Conservation (phyloP, 2,888 invertebrate species). For the Anarsia innoxiella region DNA sequence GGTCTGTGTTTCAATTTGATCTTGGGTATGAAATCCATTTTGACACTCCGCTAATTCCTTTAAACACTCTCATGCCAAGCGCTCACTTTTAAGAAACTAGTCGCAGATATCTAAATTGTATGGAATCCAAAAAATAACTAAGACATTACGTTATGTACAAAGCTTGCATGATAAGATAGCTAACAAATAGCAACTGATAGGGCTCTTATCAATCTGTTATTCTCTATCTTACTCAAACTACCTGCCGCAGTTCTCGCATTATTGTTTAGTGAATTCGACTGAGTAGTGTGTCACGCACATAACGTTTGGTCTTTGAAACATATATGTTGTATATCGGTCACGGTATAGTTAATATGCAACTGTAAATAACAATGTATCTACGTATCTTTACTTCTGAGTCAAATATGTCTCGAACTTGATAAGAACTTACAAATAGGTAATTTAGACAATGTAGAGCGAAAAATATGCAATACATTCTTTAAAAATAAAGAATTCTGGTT, state of each 20-base stretch:
- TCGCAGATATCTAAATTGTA: constrained; percentile 38
- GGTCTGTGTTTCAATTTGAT: constrained; percentile 47
- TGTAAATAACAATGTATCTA: no score
- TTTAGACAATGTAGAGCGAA: not conserved
- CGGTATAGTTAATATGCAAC: no score
- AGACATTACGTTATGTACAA: constrained; percentile 46
- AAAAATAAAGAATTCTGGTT: no score
- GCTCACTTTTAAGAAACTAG: constrained; percentile 11
- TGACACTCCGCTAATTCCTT: constrained; percentile 26
- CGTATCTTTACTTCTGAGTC: no score
- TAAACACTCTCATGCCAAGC: constrained; percentile 23
- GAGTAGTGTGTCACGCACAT: no score
- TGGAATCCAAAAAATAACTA: constrained; percentile 55
- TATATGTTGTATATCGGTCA: no score
- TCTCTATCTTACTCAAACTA: constrained; percentile 22
- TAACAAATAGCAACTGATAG: constrained; percentile 65
- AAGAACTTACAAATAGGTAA: no score
- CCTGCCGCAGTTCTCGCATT: no score
- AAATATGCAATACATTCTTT: no score
- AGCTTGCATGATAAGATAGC: constrained; percentile 38
- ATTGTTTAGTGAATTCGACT: no score
- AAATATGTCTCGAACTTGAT: no score
- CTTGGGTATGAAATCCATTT: constrained; percentile 57
- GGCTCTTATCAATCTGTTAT: constrained; percentile 52
- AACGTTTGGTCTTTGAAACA: no score